Percentiles rank a stretch among this genome's conserved stretches.
These are phyloP conservation scores for Bilobella aurantiaca DNA, from an alignment of 1,140 invertebrate species.

Conservation along the genomic window DNA sequence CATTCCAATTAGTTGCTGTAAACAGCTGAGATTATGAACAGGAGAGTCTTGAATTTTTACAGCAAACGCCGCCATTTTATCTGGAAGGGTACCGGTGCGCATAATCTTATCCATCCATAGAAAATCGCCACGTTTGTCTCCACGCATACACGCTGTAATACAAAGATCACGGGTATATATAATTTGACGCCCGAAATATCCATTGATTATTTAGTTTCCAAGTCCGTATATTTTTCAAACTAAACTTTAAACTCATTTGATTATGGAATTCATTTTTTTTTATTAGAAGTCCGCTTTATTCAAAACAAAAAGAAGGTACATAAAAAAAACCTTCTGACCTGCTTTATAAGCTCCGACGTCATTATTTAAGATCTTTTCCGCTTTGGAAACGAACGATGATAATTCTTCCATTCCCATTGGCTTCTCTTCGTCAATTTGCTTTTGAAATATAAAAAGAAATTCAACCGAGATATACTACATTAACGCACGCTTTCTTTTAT, in stretches of 20 bases:
- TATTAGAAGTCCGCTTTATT: too few species aligned
- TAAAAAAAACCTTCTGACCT: neutral
- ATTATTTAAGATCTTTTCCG: constrained; percentile 4
- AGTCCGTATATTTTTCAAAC: too few species aligned
- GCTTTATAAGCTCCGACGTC: constrained; percentile 13
- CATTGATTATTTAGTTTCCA: too few species aligned
- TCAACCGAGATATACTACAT: neutral
- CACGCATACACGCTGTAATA: constrained; percentile 12
- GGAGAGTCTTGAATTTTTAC: constrained; percentile 75
- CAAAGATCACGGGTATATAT: neutral
- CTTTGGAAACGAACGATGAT: neutral
- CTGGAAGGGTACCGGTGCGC: constrained; percentile 64
- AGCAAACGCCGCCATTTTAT: constrained; percentile 75
- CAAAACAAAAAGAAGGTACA: too few species aligned
- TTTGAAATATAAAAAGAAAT: neutral
- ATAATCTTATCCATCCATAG: constrained; percentile 70
- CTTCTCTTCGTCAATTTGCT: neutral
- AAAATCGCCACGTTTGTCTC: constrained; percentile 22
- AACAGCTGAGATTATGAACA: constrained; percentile 59
- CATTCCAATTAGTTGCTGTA: constrained; percentile 63
- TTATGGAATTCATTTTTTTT: neutral
- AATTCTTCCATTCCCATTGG: constrained; percentile 8
- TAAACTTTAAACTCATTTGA: neutral
- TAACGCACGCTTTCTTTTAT: neutral
- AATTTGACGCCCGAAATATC: neutral